phyloP scores from a whole-genome alignment of 1,140 invertebrate species.

The Lucilia cuprina region DNA sequence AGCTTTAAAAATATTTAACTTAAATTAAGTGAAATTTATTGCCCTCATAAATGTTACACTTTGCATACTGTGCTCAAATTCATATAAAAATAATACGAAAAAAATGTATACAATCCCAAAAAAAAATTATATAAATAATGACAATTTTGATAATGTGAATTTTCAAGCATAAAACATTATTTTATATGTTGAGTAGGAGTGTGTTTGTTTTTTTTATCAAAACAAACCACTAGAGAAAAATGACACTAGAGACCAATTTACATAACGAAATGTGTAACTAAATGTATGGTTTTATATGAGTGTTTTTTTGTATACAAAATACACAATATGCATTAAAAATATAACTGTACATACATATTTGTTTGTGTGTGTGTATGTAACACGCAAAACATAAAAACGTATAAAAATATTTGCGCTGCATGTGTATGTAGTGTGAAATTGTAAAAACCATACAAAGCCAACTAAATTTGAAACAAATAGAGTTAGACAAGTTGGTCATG shows the following conservation, averaged over 20 bases:
- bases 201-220: constrained; percentile 2
- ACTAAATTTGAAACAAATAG: too few species aligned
- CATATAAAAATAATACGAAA: not conserved
- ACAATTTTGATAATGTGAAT: not conserved
- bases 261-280: not conserved
- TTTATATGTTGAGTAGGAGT: not conserved
- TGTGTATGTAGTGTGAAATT: not conserved
- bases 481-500: too few species aligned
- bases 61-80: not conserved
- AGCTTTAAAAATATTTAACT: not conserved
- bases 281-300: not conserved
- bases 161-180: not conserved
- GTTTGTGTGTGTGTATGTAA: too few species aligned
- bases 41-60: not conserved
- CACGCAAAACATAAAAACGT: too few species aligned
- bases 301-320: not conserved
- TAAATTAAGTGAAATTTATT: not conserved
- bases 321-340: not conserved
- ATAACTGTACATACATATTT: not conserved
- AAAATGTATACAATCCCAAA: not conserved
- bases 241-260: constrained; percentile 14
- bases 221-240: constrained; percentile 1
- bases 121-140: not conserved
- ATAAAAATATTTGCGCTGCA: too few species aligned
- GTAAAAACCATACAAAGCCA: not conserved